These are phyloP conservation scores for Oreortyx pictus DNA, from an alignment of 2,797 vertebrate genomes.

Conservation along the genomic window DNA sequence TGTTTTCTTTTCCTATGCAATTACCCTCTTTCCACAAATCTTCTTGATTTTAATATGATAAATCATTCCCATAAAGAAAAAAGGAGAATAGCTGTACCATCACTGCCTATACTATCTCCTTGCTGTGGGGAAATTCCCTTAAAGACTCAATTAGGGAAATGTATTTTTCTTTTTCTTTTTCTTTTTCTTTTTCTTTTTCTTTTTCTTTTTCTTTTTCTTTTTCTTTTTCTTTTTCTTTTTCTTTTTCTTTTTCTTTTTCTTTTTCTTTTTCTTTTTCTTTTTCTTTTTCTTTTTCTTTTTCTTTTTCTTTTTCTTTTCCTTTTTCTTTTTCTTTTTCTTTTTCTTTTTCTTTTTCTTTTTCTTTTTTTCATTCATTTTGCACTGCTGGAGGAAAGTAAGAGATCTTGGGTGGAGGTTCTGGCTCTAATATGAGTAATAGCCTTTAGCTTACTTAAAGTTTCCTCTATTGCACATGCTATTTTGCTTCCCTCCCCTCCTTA, in stretches of 20 bases:
- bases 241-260: background rate
- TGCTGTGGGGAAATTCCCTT: background rate
- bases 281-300: background rate
- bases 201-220: background rate
- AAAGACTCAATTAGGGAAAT: background rate
- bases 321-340: background rate
- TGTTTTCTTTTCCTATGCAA: background rate
- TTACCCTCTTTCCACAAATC: background rate
- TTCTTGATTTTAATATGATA: background rate
- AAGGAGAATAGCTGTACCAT: background rate
- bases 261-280: background rate
- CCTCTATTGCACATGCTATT: conserved; percentile 27
- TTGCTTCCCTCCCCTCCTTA: conserved; percentile 44
- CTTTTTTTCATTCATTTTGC: background rate
- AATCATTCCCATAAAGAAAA: background rate
- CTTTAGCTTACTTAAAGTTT: conserved; percentile 62
- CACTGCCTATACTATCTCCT: background rate
- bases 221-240: background rate
- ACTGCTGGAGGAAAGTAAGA: background rate
- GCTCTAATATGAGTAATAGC: conserved; percentile 43
- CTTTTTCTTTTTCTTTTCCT: too few species aligned
- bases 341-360: background rate
- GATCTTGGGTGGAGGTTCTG: conserved; percentile 43
- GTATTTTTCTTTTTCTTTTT: background rate
- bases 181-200: background rate